Conservation (phyloP, 2,888 invertebrate species). For the Metellina segmentata region DNA sequence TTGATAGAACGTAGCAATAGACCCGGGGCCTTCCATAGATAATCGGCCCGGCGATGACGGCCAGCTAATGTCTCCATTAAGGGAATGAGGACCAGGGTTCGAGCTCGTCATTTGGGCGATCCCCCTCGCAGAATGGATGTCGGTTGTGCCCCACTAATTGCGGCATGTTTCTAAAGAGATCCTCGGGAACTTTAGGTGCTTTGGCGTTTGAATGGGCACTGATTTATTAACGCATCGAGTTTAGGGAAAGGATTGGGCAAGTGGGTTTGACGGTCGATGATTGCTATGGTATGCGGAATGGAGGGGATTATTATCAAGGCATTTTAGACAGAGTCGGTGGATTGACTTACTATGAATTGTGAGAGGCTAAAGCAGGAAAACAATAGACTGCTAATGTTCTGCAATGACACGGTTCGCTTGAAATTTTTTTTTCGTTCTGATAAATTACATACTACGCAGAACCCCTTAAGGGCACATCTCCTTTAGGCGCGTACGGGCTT, state of each 20-base stretch:
- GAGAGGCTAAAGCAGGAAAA: too few species aligned
- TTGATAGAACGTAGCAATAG: conserved; percentile 65
- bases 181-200: conserved; percentile 27
- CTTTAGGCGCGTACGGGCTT: too few species aligned
- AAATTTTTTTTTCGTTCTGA: too few species aligned
- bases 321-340: neutral
- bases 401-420: too few species aligned
- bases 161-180: conserved; percentile 48
- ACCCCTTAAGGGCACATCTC: too few species aligned
- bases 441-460: too few species aligned
- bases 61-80: conserved; percentile 66
- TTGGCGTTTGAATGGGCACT: conserved; percentile 46
- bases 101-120: conserved; percentile 44
- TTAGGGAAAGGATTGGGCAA: neutral
- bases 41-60: conserved; percentile 29
- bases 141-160: conserved; percentile 46
- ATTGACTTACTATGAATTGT: neutral
- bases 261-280: neutral
- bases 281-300: neutral
- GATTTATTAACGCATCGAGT: conserved; percentile 35
- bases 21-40: conserved; percentile 33
- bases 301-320: neutral
- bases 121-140: conserved; percentile 23
- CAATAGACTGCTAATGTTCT: too few species aligned
- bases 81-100: conserved; percentile 32